Evolutionary conservation across 1,140 invertebrate species (phyloP), one percentile per base, ranked within the genome.

Genomic region (Limonius californicus): DNA sequence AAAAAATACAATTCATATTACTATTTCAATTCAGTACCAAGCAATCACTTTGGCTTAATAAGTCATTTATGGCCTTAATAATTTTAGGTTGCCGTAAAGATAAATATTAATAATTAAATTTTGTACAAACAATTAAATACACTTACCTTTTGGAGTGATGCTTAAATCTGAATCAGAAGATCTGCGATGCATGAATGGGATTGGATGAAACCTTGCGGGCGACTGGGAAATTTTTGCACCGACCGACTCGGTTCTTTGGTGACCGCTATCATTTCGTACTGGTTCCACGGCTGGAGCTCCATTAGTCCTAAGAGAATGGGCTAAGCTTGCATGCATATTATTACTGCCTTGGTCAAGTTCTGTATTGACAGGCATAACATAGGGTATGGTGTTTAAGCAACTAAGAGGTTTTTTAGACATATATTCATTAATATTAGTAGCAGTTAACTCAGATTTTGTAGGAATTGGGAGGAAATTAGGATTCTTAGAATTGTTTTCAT

Each of bases 121-220:
- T n/a, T n/a, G n/a, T n/a, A n/a, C n/a, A n/a, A n/a, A n/a, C n/a
- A n/a, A n/a, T n/a, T n/a, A n/a, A 18, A 50, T 8, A 50, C n/a
- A 50, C 57, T 64, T 80, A 95, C 94, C 92, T 90, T 94, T 95
- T 1, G 93, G 92, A 4, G 92, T 93, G 30, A 94, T 87, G 79
- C 90, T 94, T 50, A 96, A 79, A 78, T 97, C 95, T 1, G 95
- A 96, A 76, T 97, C 95, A 2, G 94, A 96, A 0, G 92, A 94
- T 61, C 94, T 81, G 50, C 92, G 80, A 71, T 89, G 87, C 57
- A 89, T 85, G 61, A 81, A 76, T 62, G 66, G 63, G 64, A 78
- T 70, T 77, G 81, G 74, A 79, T 82, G 50, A 73, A 81, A 1
- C 79, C 78, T 65, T 78, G 80, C 66, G 80, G 82, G 80, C 59